phyloP scores from a whole-genome alignment of 2,888 invertebrate genomes.

The Trachelus tabidus region DNA sequence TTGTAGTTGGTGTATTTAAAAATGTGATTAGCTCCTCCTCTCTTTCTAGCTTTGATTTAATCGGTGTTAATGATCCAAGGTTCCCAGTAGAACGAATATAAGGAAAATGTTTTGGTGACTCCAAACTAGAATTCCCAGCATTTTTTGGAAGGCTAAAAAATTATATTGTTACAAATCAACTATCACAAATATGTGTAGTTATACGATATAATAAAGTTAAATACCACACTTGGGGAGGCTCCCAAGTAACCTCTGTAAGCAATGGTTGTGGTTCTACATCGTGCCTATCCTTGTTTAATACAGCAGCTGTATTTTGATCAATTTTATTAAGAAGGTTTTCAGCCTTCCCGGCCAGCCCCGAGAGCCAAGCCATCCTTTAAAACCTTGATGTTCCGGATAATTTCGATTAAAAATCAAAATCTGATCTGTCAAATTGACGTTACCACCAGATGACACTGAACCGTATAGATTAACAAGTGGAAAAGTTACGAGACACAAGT shows the following conservation, averaged over 20 bases:
- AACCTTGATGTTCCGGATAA: background rate
- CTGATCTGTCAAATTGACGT: background rate
- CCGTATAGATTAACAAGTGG: background rate
- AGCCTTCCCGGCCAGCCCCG: conserved; percentile 78
- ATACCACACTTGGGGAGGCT: conserved; percentile 29
- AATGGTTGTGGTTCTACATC: conserved; percentile 41
- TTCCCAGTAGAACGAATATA: conserved; percentile 13
- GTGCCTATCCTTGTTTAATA: conserved; percentile 65
- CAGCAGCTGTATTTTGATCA: conserved; percentile 79
- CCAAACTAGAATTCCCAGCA: background rate
- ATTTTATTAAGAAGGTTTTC: conserved; percentile 80
- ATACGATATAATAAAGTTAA: background rate
- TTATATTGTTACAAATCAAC: background rate
- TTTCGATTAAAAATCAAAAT: background rate
- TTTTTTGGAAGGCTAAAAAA: background rate
- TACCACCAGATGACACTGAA: background rate
- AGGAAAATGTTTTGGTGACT: background rate
- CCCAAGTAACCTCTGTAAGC: conserved; percentile 54
- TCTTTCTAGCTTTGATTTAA: conserved; percentile 17
- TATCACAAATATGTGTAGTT: background rate
- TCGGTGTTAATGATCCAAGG: conserved; percentile 1
- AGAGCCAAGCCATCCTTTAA: conserved; percentile 75
- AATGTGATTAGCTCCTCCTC: conserved; percentile 48
- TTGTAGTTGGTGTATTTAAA: conserved; percentile 40
- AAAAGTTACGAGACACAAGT: background rate